These are phyloP conservation scores for Crax fasciolata DNA, from an alignment of 2,797 vertebrate species.

Conservation along the genomic window DNA sequence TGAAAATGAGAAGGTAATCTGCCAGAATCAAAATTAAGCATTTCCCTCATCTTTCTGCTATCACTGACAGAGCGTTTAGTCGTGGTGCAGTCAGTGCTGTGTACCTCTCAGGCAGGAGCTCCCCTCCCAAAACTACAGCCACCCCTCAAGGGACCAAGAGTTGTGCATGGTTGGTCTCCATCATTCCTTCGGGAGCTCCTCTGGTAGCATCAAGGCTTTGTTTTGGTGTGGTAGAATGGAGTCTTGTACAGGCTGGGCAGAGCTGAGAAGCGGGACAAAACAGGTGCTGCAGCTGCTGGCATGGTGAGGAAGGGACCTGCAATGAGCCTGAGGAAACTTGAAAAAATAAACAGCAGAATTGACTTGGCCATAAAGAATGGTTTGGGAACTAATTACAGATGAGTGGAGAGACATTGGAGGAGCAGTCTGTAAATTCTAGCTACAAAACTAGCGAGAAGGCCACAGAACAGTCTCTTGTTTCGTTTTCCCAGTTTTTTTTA, in stretches of 20 bases:
- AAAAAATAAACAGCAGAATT: not conserved
- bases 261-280: not conserved
- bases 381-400: not conserved
- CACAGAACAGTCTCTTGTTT: rapidly evolving
- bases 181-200: not conserved
- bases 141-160: not conserved
- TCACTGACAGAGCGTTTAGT: not conserved
- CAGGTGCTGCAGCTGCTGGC: not conserved
- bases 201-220: not conserved
- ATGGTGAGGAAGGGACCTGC: not conserved
- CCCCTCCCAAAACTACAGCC: not conserved
- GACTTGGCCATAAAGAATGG: not conserved
- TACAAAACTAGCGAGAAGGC: not conserved
- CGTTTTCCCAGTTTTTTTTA: not conserved
- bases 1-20: not conserved
- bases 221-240: not conserved
- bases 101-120: not conserved
- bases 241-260: rapidly evolving
- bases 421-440: not conserved
- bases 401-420: not conserved
- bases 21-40: not conserved
- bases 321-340: not conserved
- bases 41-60: not conserved
- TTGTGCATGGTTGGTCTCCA: not conserved
- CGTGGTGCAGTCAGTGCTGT: not conserved